Base-by-base conservation (phyloP, 2,888 invertebrate species). In the Cryptus viduatorius region DNA sequence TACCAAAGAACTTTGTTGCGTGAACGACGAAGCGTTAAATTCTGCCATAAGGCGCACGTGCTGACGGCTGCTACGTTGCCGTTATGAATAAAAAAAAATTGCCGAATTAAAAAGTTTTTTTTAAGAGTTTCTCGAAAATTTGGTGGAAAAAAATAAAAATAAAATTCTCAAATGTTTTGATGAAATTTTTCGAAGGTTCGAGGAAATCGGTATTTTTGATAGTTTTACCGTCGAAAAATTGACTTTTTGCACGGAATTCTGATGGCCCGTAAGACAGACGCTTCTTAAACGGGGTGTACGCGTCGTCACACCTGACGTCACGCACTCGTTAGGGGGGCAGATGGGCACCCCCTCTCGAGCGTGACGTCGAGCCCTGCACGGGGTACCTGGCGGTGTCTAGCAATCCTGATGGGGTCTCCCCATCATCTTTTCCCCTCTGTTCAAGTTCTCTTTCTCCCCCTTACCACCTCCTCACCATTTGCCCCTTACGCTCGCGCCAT, bases 221-320 rank as follows among this genome's bases (percentile, higher is more conserved):
- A 42, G 19, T 14, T 53, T 82, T 78, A 65, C 56, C 75, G 56
- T 61, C 48, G 81, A 86, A 64, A 59, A 50, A 31, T 68, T 24
- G 48, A 68, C 64, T 65, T 68, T 69, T 48, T 19, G 53, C 31
- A 65, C 46, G 78, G 29, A 71, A 85, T 48, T 85, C 29, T 53
- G 56, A 64, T 65, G 56, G 73, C 48, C 16, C 48, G 53, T 53
- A 80, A 85, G 86, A 85, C 86, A 86, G 87, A 90, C 88, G 87
- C 87, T 87, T 78, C 89, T 90, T 90, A 77, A 83, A 83, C 37
- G 69, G 65, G 72, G 53, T 85, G 79, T 87, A 88, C 87, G 85
- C 89, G 88, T 91, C 92, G 93, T 93, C 93, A 93, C 93, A 93
- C 93, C 93, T 93, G 93, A 93, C 93, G 93, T 93, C 93, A 93